Conservation (phyloP, 2,113 vertebrate species). For the Macrotus californicus region DNA sequence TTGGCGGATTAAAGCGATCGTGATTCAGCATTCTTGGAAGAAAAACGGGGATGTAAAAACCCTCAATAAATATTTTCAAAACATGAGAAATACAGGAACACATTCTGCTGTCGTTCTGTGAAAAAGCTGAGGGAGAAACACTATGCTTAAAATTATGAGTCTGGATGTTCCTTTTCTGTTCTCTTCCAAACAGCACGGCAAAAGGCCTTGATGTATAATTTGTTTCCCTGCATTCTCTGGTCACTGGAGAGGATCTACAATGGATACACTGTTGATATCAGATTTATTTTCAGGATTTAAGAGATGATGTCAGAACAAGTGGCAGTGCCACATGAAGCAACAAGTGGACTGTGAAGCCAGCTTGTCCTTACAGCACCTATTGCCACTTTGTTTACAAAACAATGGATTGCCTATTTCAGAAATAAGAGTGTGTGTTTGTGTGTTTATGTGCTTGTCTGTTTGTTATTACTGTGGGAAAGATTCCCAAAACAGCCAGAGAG, state of each 20-base stretch:
- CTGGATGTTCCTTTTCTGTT: slow-evolving; percentile 38
- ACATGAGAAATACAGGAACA: slow-evolving; percentile 43
- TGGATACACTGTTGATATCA: slow-evolving; percentile 75
- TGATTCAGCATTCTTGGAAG: slow-evolving; percentile 66
- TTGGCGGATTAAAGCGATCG: not conserved
- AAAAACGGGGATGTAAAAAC: slow-evolving; percentile 38
- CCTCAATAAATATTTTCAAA: slow-evolving; percentile 72
- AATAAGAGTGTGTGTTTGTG: not conserved
- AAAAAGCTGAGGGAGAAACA: not conserved
- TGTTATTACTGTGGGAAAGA: not conserved
- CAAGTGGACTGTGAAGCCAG: slow-evolving; percentile 64
- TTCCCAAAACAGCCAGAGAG: not conserved
- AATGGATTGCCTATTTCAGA: slow-evolving; percentile 36
- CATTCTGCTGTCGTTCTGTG: slow-evolving; percentile 29
- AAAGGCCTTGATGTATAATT: not conserved
- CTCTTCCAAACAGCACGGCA: not conserved
- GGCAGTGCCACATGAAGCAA: slow-evolving; percentile 57
- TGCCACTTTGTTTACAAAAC: slow-evolving; percentile 69
- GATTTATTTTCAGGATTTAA: slow-evolving; percentile 72
- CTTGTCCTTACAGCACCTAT: slow-evolving; percentile 65
- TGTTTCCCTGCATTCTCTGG: not conserved
- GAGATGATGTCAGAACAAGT: slow-evolving; percentile 80
- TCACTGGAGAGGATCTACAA: slow-evolving; percentile 66
- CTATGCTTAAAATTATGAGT: slow-evolving; percentile 13
- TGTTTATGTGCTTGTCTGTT: not conserved